These are phyloP conservation scores for Anolis sagrei DNA, from an alignment of 2,113 vertebrate genomes.

Conservation along the genomic window DNA sequence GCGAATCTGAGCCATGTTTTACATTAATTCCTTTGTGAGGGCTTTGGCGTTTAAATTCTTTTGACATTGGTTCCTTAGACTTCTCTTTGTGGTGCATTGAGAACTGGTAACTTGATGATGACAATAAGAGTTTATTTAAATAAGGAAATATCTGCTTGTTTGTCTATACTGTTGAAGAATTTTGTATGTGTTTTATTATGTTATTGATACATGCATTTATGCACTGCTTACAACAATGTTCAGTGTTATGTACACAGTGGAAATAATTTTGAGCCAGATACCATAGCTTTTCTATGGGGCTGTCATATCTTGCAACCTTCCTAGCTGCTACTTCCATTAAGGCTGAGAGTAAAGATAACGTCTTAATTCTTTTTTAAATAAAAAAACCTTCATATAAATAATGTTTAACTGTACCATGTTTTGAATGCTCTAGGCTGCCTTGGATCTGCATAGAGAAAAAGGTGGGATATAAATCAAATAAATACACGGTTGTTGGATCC, in stretches of 20 bases:
- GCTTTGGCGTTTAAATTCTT: background rate
- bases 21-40: background rate
- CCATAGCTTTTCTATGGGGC: background rate
- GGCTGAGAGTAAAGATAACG: background rate
- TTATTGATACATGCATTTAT: background rate
- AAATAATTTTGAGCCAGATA: background rate
- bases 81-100: background rate
- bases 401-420: too few species aligned
- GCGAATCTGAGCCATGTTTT: background rate
- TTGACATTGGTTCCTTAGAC: background rate
- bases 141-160: background rate
- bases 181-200: background rate
- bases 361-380: too few species aligned
- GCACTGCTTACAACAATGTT: background rate
- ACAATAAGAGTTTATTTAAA: background rate
- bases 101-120: background rate
- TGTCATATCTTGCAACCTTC: background rate
- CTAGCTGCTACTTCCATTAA: background rate
- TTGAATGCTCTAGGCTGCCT: too few species aligned
- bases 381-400: too few species aligned
- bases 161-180: background rate
- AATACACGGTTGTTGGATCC: background rate
- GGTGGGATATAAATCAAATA: too few species aligned
- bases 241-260: background rate
- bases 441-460: too few species aligned